Conservation (phyloP, 1,140 invertebrate genomes). For the Brachionus manjavacas region DNA sequence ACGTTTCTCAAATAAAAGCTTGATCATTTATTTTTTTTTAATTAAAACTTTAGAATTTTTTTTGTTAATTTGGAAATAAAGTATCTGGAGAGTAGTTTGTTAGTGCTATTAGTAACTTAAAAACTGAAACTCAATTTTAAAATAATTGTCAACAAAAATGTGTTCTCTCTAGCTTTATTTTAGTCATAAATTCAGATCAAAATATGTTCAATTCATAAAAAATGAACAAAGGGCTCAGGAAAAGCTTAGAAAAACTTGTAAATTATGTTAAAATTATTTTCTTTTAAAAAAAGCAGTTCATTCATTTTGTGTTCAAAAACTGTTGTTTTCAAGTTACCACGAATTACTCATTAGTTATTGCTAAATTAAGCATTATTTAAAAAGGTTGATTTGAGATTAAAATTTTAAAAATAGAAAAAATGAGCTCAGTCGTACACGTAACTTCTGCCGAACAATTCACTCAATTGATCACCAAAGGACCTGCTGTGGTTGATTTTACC, state of each 20-base stretch:
- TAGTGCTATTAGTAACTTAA: background rate
- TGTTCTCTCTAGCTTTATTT: background rate
- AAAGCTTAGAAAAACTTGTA: background rate
- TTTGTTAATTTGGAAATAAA: too few relatives aligned
- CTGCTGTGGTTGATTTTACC: constrained; percentile 28
- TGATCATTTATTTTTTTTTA: too few relatives aligned
- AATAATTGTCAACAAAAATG: background rate
- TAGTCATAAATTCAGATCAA: background rate
- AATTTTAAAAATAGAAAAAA: background rate
- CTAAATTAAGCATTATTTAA: background rate
- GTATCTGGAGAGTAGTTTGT: too few relatives aligned
- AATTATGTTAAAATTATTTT: background rate
- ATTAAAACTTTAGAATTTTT: too few relatives aligned
- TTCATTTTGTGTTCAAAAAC: background rate
- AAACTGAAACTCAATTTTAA: background rate
- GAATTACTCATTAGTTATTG: background rate
- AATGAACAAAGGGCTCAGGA: background rate
- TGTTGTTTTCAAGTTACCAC: constrained; percentile 4
- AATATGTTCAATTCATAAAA: background rate
- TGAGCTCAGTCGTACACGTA: background rate
- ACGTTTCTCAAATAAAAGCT: too few relatives aligned
- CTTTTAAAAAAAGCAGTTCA: background rate
- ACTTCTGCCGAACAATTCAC: constrained; percentile 1
- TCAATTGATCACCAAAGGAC: background rate
- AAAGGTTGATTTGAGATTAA: background rate